Evolutionary conservation across 2,888 invertebrate species (phyloP), one percentile per base, ranked within the genome.

Genomic region (Lasioglossum oenotherae): DNA sequence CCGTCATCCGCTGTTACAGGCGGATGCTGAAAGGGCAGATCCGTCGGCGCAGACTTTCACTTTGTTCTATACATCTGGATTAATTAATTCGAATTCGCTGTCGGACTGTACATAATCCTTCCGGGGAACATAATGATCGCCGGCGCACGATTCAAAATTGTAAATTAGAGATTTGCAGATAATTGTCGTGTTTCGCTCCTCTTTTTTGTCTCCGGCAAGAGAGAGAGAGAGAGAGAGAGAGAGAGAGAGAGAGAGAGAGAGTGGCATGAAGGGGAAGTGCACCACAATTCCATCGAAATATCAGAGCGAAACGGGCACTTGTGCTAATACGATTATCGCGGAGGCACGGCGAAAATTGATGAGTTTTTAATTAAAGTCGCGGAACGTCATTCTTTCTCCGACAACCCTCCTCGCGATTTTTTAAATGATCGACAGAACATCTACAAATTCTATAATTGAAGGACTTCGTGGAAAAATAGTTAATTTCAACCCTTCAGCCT

Each of bases 61-160:
- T 89, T 85, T 69, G 71, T 79, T 78, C 57, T 75, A 74, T 78
- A 87, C 82, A 90, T 84, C 78, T 84, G 79, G 89, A 90, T 90
- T 90, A 90, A 92, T 92, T 87, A 89, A 92, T 92, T 92, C 87
- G 87, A 89, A 85, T 91, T 92, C 88, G 87, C 81, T 87, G 90
- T 87, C 81, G 88, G 85, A 87, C 86, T 84, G 85, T 89, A 88
- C 84, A 82, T 91, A 89, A 92, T 92, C 91, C 90, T 87, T 90
- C 87, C 75, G 74, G 78, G 81, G 81, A 78, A 81, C 82, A 88
- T 85, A 82, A 88, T 81, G 82, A 73, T 75, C 64, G 73, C 74
- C 31, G 76, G 64, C 81, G 83, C 75, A 81, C 88, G 84, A 87
- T 84, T 77, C 72, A 85, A 89, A 90, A 90, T 87, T 86, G 91